Conservation (phyloP, 2,797 vertebrate species). For the Odontamblyopus rebecca region DNA sequence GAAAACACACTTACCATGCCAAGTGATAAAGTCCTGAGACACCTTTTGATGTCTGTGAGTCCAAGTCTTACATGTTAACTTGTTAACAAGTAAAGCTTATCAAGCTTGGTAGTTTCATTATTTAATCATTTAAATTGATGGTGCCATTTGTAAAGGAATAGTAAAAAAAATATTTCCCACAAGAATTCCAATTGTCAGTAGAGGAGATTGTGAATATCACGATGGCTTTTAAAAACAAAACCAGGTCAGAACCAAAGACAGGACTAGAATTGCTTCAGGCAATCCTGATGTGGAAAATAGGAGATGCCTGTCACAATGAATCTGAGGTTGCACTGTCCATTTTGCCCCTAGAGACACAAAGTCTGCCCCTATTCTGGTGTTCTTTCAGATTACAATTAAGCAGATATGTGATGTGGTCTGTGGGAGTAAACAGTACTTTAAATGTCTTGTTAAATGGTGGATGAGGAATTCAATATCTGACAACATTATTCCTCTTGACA, state of each 20-base stretch:
- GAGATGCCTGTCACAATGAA: constrained; percentile 64
- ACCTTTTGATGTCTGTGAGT: constrained; percentile 13
- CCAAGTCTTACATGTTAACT: constrained; percentile 16
- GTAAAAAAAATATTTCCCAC: neutral
- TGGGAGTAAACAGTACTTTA: neutral
- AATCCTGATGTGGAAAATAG: constrained; percentile 53
- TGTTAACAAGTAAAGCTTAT: constrained; percentile 16
- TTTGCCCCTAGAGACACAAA: constrained; percentile 53
- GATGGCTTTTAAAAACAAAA: constrained; percentile 46
- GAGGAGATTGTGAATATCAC: constrained; percentile 27
- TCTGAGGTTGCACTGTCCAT: constrained; percentile 48
- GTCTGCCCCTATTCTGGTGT: constrained; percentile 33
- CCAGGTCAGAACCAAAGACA: constrained; percentile 64
- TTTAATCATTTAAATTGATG: neutral
- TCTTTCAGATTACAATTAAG: constrained; percentile 18
- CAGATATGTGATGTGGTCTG: constrained; percentile 2
- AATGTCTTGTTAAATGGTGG: neutral
- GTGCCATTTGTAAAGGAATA: neutral
- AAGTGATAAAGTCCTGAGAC: constrained; percentile 41
- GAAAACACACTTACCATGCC: constrained; percentile 41
- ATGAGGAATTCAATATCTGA: neutral
- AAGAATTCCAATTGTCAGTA: constrained; percentile 25
- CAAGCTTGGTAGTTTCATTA: constrained; percentile 1
- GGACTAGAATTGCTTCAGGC: constrained; percentile 57
- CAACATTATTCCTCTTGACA: neutral